Base-by-base conservation (phyloP, 2,113 vertebrate genomes). In the Tetrax tetrax region DNA sequence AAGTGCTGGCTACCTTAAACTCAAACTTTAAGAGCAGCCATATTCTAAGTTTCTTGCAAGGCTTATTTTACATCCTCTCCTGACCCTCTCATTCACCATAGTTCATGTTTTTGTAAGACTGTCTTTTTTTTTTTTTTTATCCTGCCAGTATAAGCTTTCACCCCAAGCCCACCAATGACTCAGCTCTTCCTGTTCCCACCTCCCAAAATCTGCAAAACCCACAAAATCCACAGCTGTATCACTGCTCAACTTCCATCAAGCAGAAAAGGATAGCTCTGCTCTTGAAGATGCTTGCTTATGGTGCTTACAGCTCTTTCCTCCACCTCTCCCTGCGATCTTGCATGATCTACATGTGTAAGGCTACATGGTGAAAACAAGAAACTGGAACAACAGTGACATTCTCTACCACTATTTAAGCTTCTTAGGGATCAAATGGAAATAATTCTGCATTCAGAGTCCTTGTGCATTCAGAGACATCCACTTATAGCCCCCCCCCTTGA, bases 271-370 rank as follows among this genome's bases (percentile, higher is more conserved):
- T 14, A 90, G 69, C n/a, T 89, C 69, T 95, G 60, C 41, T 45
- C 50, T 45, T 77, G 41, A 64, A 72, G 48, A 35, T 33, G 53
- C 27, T 33, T 59, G 19, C 65, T 79, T 20, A 47, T 28, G 14
- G 9, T 38, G 37, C n/a, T n/a, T n/a, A n/a, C n/a, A n/a, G n/a
- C 12, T 38, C 63, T 56, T 12, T 70, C 43, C 24, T 51, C 33
- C 3, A 35, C 5, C 72, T 72, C 6, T 2, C 24, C 6, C 38
- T 25, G 13, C 31, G 56, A 54, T 6, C 53, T 7, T 27, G 23
- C 29, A 20, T 13, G 33, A 60, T 1, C 24, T 50, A 33, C 38
- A 10, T 4, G 1, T 2, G 14, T 29, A 37, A 3, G 22, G 24
- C 23, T 57, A 53, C 5, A 4, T 1, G 15, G 35, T 35, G 47